Base-by-base conservation (phyloP, 2,797 vertebrate genomes). In the Chelon labrosus region DNA sequence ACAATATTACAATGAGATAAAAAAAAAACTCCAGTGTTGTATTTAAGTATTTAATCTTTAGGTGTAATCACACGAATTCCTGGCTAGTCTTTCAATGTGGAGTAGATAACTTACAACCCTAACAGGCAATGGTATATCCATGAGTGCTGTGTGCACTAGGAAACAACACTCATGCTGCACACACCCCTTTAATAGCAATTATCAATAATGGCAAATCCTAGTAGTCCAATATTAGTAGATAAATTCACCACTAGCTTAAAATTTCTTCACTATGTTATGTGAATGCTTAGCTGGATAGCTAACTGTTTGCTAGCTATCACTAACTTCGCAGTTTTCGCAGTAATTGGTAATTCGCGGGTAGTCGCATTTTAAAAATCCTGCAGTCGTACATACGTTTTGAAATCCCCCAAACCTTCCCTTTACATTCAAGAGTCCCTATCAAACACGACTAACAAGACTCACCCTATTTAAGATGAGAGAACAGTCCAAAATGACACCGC, bases 311-410 rank as follows among this genome's bases (percentile, higher is more conserved):
- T 64, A 59, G 60, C 55, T 9, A 46, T 7, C 16, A 51, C 27
- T 0, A 17, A n/a, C 46, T 49, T 49, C 4, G 12, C 66, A 64
- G 49, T 54, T 1, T 27, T 27, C 4, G 25, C 61, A 14, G 13
- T 49, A 5, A 25, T 27, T 3, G 35, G 35, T 10, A 50, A 35
- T 82, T 85, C 74, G 79, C 77, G 77, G 81, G 75, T 50, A 2
- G 19, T 14, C 19, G 13, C 7, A 22, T 65, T 78, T 62, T 53
- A 8, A 79, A 75, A 77, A 58, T 1, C 19, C 7, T 38, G 3
- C 51, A 49, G 56, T 53, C n/a, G n/a, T 13, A 2, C 10, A 22
- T 38, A 20, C 19, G 4, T 56, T 27, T 76, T 5, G 13, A 62
- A 75, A 25, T 1, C 1, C 14, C 0, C 10, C 2, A 19, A 39